A percentile compares a stretch with the other conserved stretches of the same genome.
phyloP scores from a whole-genome alignment of 1,140 invertebrate genomes.

The Pantala flavescens region DNA sequence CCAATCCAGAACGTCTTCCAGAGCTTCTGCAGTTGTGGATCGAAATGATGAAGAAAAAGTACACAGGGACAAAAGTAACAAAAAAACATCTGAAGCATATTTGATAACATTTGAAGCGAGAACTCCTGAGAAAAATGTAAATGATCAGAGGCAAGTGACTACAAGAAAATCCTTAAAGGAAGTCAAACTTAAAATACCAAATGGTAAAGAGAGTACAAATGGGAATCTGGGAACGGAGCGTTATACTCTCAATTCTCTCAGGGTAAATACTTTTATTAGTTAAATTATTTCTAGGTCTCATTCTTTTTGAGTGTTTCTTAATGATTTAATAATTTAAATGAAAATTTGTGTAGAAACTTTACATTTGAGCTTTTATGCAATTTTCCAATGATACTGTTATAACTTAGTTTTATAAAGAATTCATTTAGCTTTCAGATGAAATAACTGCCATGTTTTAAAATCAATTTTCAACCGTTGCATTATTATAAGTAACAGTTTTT shows the following conservation, averaged over 20 bases:
- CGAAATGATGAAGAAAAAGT: not conserved
- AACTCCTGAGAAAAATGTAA: not conserved
- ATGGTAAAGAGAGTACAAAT: not conserved
- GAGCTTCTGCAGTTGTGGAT: not conserved
- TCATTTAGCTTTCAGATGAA: no score
- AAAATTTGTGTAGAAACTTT: no score
- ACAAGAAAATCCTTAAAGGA: not conserved
- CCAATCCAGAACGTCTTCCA: not conserved
- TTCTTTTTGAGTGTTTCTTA: no score
- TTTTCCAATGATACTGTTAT: no score
- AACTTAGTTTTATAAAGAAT: no score
- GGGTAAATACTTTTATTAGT: not conserved
- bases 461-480: no score
- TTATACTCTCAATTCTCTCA: not conserved
- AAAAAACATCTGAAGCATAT: not conserved
- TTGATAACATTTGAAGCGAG: not conserved
- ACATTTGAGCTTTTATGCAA: no score
- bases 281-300: no score
- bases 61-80: not conserved
- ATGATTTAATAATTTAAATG: no score
- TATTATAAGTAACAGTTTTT: no score
- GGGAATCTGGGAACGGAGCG: not conserved
- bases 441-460: no score
- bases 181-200: not conserved
- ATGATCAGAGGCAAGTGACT: not conserved